phyloP scores from a whole-genome alignment of 2,113 vertebrate genomes.

The Myodes glareolus region DNA sequence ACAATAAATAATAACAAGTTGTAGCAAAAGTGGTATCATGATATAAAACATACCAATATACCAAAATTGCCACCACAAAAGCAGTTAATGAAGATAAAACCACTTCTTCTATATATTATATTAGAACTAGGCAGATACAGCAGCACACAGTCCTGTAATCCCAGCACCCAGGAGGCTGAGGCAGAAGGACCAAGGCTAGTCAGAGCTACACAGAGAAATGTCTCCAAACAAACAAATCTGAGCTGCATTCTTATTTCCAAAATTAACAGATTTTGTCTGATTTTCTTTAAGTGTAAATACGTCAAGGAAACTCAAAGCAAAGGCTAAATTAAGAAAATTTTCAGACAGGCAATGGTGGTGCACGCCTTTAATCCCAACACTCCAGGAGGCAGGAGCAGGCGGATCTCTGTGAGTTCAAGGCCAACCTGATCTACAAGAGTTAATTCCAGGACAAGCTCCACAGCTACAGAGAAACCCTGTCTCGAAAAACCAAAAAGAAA shows the following conservation, averaged over 20 bases:
- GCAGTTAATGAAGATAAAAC: slow-evolving; percentile 30
- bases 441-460: too few species aligned
- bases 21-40: not conserved
- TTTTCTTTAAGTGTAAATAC: slow-evolving; percentile 1
- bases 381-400: too few species aligned
- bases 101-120: not conserved
- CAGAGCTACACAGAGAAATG: not conserved
- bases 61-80: not conserved
- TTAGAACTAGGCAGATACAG: not conserved
- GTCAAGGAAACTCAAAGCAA: not conserved
- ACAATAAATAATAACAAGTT: not conserved
- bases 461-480: too few species aligned
- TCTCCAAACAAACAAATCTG: not conserved
- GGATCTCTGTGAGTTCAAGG: too few species aligned
- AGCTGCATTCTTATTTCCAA: not conserved
- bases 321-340: not conserved
- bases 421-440: too few species aligned
- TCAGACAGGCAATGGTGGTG: too few species aligned
- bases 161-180: not conserved
- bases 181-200: not conserved
- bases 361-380: too few species aligned
- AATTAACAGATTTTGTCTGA: slow-evolving; percentile 31
- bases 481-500: too few species aligned
- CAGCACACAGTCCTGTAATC: not conserved
- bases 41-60: slow-evolving; percentile 12